phyloP scores from a whole-genome alignment of 2,888 invertebrate genomes.

The Melanophora roralis region DNA sequence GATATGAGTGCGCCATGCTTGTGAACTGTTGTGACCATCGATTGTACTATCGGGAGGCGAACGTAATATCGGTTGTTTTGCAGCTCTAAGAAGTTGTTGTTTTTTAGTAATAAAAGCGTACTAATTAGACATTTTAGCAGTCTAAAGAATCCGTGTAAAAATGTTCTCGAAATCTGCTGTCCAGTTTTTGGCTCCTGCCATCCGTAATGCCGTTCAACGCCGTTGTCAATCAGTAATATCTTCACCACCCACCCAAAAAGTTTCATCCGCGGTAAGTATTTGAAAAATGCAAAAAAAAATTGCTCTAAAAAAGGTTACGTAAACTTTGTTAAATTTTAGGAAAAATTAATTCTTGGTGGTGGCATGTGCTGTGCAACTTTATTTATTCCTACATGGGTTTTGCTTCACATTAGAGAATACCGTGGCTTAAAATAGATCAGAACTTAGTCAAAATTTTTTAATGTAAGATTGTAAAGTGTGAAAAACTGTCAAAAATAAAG shows the following conservation, averaged over 20 bases:
- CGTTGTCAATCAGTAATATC: constrained; percentile 74
- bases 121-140: too few species aligned
- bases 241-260: constrained; percentile 73
- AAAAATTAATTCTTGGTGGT: constrained; percentile 73
- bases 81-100: too few species aligned
- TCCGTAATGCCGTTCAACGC: constrained; percentile 72
- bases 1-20: too few species aligned
- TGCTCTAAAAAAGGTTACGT: constrained; percentile 57
- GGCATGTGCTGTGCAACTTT: constrained; percentile 71
- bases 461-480: constrained; percentile 45
- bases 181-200: constrained; percentile 72
- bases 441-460: background rate
- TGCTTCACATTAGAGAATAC: constrained; percentile 74
- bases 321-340: constrained; percentile 66
- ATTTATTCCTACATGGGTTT: constrained; percentile 73
- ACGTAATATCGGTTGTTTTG: too few species aligned
- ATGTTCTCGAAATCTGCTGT: constrained; percentile 74
- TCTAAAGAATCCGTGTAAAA: constrained; percentile 54
- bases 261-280: constrained; percentile 74
- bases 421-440: constrained; percentile 69
- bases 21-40: too few species aligned
- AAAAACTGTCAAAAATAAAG: constrained; percentile 3
- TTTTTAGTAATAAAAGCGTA: too few species aligned
- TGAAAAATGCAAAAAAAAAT: background rate
- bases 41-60: too few species aligned